Percentiles rank a stretch among this genome's conserved stretches.
Evolutionary conservation across 1,140 invertebrate species (phyloP).

Genomic region (Phymorhynchus buccinoides): DNA sequence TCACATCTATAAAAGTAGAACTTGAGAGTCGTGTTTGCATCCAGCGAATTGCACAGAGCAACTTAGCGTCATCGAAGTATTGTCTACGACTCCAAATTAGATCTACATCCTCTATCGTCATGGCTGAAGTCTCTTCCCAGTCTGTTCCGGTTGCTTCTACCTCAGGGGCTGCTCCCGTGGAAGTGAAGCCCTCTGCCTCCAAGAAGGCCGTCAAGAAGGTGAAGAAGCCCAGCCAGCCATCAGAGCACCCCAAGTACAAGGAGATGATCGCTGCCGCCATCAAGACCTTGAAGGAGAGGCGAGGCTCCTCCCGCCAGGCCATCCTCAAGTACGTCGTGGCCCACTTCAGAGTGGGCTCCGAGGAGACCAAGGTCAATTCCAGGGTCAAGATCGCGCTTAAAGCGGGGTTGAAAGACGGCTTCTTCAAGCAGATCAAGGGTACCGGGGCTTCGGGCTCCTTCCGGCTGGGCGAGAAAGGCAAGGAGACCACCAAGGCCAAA

Average conservation of each 20-base stretch:
- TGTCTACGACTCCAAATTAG: too few species aligned
- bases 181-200: neutral
- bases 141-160: neutral
- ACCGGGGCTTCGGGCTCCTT: slow-evolving; percentile 71
- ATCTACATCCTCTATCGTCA: neutral
- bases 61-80: too few species aligned
- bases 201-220: neutral
- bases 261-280: slow-evolving; percentile 59
- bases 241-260: slow-evolving; percentile 56
- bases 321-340: slow-evolving; percentile 71
- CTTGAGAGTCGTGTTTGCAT: neutral
- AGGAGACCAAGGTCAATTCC: slow-evolving; percentile 62
- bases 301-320: slow-evolving; percentile 70
- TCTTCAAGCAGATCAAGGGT: slow-evolving; percentile 67
- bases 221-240: slow-evolving; percentile 46
- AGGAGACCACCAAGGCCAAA: slow-evolving; percentile 42
- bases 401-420: slow-evolving; percentile 62
- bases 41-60: too few species aligned
- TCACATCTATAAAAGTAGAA: neutral
- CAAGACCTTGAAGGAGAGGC: slow-evolving; percentile 54
- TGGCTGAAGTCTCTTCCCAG: slow-evolving; percentile 36
- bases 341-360: slow-evolving; percentile 67
- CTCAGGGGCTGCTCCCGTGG: neutral
- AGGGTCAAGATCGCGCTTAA: slow-evolving; percentile 66
- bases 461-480: slow-evolving; percentile 60